Evolutionary conservation across 2,113 vertebrate species (phyloP), one percentile per base, ranked within the genome.

Genomic region (Pheucticus melanocephalus): DNA sequence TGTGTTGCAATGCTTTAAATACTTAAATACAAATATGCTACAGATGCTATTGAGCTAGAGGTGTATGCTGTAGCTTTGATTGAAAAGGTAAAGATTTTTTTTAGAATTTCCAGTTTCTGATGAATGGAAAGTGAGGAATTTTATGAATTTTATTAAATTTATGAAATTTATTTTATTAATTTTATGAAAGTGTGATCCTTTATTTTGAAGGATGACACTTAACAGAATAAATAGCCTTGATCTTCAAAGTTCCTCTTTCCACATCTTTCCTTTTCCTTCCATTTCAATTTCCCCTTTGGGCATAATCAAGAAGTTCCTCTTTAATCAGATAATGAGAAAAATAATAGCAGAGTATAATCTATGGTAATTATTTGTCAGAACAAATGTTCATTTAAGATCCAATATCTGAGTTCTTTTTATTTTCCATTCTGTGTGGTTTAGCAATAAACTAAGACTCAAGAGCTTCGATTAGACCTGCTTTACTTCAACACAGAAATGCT

Each of bases 91-190:
- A 89, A 59, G 61, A 87, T 96, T 92, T 97, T 94, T 94, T 90
- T 97, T 97, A 91, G 96, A 94, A 94, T 98, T 94, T 82, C 83
- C n/a, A 45, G 28, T 83, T 77, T 94, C 89, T 89, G 64, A 88
- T 61, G 76, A 94, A 89, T 18, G n/a, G 92, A 96, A 95, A 97
- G 51, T 94, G 65, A 95, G 45, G 23, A 87, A 54, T 77, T 92
- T 73, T 39, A 64, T 51, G 30, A 86, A 54, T 79, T 92, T 76
- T 56, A 56, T 56, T 20, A 63, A 73, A 83, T 25, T 63, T 56
- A 56, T 56, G 23, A 57, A 71, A 83, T 25, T 63, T 57, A n/a
- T 57, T 57, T 57, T 35, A 57, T n/a, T 18, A 88, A 51, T 81
- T 92, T 78, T 39, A 61, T 56, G 25, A 54, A 76, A 78, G 22